A percentile compares a stretch with the other conserved stretches of the same genome.
phyloP scores from a whole-genome alignment of 2,797 vertebrate species.

The Falco peregrinus region DNA sequence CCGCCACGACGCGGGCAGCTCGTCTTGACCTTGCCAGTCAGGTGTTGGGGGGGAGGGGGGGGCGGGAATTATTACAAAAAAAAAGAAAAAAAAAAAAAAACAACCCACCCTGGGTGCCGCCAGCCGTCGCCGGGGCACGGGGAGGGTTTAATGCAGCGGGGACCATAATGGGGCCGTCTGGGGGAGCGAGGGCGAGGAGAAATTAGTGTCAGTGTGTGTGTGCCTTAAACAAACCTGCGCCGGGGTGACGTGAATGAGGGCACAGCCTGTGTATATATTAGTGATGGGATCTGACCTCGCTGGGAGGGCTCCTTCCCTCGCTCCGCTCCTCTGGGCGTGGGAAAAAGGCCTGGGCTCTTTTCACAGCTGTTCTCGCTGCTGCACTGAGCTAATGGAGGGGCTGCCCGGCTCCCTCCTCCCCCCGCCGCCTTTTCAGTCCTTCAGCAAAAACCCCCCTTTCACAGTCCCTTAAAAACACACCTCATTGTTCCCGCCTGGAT shows the following conservation, averaged over 20 bases:
- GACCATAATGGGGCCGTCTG: constrained; percentile 26
- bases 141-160: neutral
- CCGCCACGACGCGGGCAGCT: neutral
- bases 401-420: constrained; percentile 70
- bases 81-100: neutral
- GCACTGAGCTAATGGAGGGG: constrained; percentile 87
- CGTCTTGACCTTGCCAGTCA: constrained; percentile 19
- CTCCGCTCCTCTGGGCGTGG: constrained; percentile 86
- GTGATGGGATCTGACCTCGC: constrained; percentile 89
- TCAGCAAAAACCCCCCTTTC: constrained; percentile 80
- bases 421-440: constrained; percentile 79
- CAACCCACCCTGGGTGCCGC: neutral
- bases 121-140: neutral
- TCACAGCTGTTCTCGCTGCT: constrained; percentile 90
- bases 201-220: constrained; percentile 82
- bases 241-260: constrained; percentile 82
- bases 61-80: no score
- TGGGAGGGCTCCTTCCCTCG: constrained; percentile 80
- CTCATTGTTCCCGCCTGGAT: constrained; percentile 83
- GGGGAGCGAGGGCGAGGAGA: constrained; percentile 52
- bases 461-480: constrained; percentile 85
- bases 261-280: constrained; percentile 86
- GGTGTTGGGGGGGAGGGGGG: neutral
- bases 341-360: constrained; percentile 93
- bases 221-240: constrained; percentile 86